A percentile compares a stretch with the other conserved stretches of the same genome.
Conservation (phyloP, 2,888 invertebrate genomes). For the Caenorhabditis virilis region DNA sequence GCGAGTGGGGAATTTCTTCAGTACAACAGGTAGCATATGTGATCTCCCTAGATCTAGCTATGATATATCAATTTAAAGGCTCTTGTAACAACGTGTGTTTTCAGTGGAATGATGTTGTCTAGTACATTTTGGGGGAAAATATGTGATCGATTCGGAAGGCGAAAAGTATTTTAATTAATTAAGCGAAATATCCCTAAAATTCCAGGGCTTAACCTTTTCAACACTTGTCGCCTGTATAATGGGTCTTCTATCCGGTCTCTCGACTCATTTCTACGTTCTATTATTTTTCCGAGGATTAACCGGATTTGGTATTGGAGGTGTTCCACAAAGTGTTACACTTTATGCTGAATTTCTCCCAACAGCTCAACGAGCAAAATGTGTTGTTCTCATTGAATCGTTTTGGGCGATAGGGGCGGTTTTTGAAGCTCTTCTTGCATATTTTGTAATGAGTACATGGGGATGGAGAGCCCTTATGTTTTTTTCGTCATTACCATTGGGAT, state of each 20-base stretch:
- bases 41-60: constrained; percentile 70
- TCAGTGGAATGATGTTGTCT: constrained; percentile 91
- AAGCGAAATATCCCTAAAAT: constrained; percentile 9
- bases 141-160: constrained; percentile 75
- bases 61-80: constrained; percentile 74
- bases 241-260: constrained; percentile 85
- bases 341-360: constrained; percentile 94
- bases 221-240: constrained; percentile 88
- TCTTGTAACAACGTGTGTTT: constrained; percentile 88
- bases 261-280: constrained; percentile 89
- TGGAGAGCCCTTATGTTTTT: constrained; percentile 89
- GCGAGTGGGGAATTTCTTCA: constrained; percentile 85
- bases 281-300: constrained; percentile 87
- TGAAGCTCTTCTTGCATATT: constrained; percentile 85
- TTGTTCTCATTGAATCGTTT: constrained; percentile 92
- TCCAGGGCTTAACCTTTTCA: constrained; percentile 85
- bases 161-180: constrained; percentile 39
- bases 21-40: constrained; percentile 74
- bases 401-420: constrained; percentile 94
- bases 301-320: constrained; percentile 93
- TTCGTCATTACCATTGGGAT: constrained; percentile 84
- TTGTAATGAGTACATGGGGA: constrained; percentile 88
- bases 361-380: constrained; percentile 90
- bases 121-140: constrained; percentile 94
- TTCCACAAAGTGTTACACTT: constrained; percentile 91